phyloP scores from a whole-genome alignment of 2,113 vertebrate genomes.

The Pollimyrus isidori region DNA sequence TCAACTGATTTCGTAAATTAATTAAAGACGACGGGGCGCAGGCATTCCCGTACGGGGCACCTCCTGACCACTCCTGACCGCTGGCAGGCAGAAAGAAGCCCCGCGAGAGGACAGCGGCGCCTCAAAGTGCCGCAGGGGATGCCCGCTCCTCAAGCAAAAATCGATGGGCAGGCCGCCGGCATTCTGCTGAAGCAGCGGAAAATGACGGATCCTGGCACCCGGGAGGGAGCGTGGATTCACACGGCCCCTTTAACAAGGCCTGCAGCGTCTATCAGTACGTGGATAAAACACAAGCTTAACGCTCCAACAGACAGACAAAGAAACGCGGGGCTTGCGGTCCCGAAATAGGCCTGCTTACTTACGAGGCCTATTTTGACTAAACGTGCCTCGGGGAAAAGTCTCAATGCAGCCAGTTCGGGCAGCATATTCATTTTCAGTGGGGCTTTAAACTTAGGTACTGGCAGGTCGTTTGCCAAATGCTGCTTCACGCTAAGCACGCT shows the following conservation, averaged over 20 bases:
- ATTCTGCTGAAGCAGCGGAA: conserved; percentile 54
- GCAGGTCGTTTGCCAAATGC: background rate
- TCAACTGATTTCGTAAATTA: background rate
- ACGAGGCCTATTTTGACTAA: background rate
- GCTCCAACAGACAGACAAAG: background rate
- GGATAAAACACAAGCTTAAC: background rate
- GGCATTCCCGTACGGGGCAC: background rate
- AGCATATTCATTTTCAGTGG: background rate
- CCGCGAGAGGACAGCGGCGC: conserved; percentile 4
- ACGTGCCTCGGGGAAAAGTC: background rate
- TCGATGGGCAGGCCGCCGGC: conserved; percentile 52
- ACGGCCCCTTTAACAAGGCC: background rate
- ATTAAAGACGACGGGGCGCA: background rate
- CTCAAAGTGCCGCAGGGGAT: conserved; percentile 32
- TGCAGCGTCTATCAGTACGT: background rate
- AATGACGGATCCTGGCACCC: conserved; percentile 34
- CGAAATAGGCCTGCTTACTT: background rate
- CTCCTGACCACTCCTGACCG: background rate
- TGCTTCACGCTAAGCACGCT: background rate
- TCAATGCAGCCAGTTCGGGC: background rate
- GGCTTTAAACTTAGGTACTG: background rate
- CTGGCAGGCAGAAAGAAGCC: conserved; percentile 24
- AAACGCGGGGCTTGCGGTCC: background rate
- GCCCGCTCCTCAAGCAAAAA: conserved; percentile 30
- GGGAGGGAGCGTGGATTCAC: conserved; percentile 14